A percentile compares a stretch with the other conserved stretches of the same genome.
These are phyloP conservation scores for Drosophila oshimai DNA, from an alignment of 1,140 invertebrate species.

Conservation along the genomic window DNA sequence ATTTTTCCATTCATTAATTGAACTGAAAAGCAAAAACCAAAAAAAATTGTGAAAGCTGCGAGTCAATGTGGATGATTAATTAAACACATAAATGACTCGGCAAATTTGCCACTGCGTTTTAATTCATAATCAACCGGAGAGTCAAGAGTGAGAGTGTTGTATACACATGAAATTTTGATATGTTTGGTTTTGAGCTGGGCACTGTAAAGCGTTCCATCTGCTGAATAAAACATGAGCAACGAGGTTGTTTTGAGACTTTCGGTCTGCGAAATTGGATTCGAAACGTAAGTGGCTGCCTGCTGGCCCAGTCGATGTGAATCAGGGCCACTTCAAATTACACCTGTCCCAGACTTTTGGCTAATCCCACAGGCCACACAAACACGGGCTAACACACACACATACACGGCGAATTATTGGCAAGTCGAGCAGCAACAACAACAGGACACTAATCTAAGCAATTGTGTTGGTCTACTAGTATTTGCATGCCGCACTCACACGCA, in stretches of 20 bases:
- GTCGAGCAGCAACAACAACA: conserved; percentile 13
- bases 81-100: conserved; percentile 45
- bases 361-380: conserved; percentile 27
- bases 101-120: conserved; percentile 34
- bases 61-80: conserved; percentile 40
- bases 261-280: conserved; percentile 37
- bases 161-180: conserved; percentile 37
- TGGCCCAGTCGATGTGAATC: conserved; percentile 43
- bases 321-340: conserved; percentile 45
- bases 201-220: conserved; percentile 17
- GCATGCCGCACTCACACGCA: conserved; percentile 29
- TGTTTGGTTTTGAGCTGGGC: conserved; percentile 20
- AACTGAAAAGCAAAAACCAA: conserved; percentile 23
- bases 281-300: conserved; percentile 24
- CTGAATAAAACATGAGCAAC: conserved; percentile 52
- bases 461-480: conserved; percentile 48
- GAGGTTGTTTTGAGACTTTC: conserved; percentile 21
- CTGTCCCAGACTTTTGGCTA: conserved; percentile 38
- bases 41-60: neutral
- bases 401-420: conserved; percentile 33
- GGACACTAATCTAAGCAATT: conserved; percentile 65
- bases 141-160: conserved; percentile 30
- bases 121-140: conserved; percentile 20
- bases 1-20: conserved; percentile 39
- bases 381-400: conserved; percentile 3